Percentiles rank a stretch among this genome's conserved stretches.
phyloP scores from a whole-genome alignment of 2,888 invertebrate species.

The Andrena flavipes region DNA sequence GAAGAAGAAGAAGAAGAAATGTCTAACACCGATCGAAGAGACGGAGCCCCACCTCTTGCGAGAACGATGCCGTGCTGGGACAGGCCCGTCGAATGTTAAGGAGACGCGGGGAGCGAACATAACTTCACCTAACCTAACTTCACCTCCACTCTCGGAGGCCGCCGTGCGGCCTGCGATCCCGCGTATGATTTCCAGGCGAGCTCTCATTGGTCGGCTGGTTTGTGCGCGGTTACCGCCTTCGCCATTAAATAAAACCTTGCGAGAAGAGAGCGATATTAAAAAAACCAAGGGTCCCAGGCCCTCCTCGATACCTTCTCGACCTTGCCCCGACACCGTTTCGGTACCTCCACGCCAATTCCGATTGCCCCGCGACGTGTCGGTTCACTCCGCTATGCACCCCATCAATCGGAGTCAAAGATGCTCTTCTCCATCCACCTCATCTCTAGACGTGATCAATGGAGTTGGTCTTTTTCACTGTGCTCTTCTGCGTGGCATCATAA shows the following conservation, averaged over 20 bases:
- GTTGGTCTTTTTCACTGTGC: background rate
- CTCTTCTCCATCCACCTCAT: background rate
- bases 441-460: background rate
- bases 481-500: background rate
- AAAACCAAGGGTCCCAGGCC: slow-evolving; percentile 69
- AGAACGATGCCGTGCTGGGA: slow-evolving; percentile 78
- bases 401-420: slow-evolving; percentile 2
- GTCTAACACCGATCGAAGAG: slow-evolving; percentile 77
- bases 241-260: slow-evolving; percentile 76
- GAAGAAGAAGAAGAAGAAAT: slow-evolving; percentile 70
- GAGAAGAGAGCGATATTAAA: slow-evolving; percentile 71
- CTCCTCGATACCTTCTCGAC: slow-evolving; percentile 63
- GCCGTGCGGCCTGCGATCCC: slow-evolving; percentile 79
- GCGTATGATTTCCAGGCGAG: slow-evolving; percentile 82
- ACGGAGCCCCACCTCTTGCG: slow-evolving; percentile 76
- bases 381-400: slow-evolving; percentile 26
- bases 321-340: slow-evolving; percentile 65
- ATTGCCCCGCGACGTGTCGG: slow-evolving; percentile 38
- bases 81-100: slow-evolving; percentile 83
- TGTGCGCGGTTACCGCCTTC: slow-evolving; percentile 77
- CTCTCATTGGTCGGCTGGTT: slow-evolving; percentile 78
- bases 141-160: slow-evolving; percentile 76
- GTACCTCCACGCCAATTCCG: slow-evolving; percentile 36
- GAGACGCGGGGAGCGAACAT: slow-evolving; percentile 76
- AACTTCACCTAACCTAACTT: slow-evolving; percentile 79